phyloP scores from a whole-genome alignment of 2,888 invertebrate genomes.

The Arge pagana region DNA sequence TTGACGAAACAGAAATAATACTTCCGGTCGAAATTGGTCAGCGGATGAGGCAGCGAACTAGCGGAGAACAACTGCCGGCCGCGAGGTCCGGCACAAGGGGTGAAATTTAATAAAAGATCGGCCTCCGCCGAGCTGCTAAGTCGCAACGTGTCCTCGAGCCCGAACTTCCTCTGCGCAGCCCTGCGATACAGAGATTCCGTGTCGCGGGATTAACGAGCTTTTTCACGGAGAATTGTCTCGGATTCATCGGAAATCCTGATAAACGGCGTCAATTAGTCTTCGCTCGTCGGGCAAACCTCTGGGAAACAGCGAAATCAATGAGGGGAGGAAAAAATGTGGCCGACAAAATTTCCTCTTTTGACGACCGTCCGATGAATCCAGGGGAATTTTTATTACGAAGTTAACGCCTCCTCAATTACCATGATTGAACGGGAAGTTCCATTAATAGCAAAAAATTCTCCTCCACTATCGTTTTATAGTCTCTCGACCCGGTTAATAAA shows the following conservation, averaged over 20 bases:
- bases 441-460: no score
- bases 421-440: no score
- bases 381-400: no score
- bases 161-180: conserved; percentile 17
- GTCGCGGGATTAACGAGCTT: conserved; percentile 17
- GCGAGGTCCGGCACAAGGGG: conserved; percentile 28
- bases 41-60: conserved; percentile 13
- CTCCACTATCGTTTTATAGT: no score
- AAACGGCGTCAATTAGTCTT: conserved; percentile 15
- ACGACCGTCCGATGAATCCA: no score
- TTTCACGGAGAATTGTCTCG: conserved; percentile 23
- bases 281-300: no score
- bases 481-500: no score
- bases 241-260: conserved; percentile 15
- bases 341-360: no score
- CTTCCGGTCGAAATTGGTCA: no score
- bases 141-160: conserved; percentile 22
- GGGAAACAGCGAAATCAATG: no score
- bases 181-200: conserved; percentile 13
- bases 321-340: no score
- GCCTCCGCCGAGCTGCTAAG: conserved; percentile 30
- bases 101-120: conserved; percentile 48
- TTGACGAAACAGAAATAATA: conserved; percentile 29
- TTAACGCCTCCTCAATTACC: no score
- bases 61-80: conserved; percentile 19